These are phyloP conservation scores for Napeogenes inachia DNA, from an alignment of 2,888 invertebrate species.

Conservation along the genomic window DNA sequence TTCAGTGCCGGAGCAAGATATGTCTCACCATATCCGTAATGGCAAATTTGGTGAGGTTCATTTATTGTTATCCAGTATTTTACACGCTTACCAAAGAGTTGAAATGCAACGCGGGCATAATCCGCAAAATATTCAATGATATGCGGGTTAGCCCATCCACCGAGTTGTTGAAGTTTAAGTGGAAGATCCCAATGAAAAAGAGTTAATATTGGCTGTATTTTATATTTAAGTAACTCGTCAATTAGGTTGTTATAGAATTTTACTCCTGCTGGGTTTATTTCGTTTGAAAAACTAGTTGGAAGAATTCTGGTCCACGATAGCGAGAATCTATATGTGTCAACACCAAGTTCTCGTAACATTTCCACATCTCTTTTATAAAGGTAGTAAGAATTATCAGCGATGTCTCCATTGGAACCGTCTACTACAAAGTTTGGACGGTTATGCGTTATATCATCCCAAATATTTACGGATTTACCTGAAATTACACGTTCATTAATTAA, in stretches of 20 bases:
- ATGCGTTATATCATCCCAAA: conserved; percentile 23
- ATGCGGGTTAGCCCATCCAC: conserved; percentile 73
- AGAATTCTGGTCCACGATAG: conserved; percentile 81
- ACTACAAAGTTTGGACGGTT: conserved; percentile 9
- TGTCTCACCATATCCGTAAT: conserved; percentile 36
- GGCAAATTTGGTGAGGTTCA: conserved; percentile 53
- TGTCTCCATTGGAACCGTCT: conserved; percentile 62
- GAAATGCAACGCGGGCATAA: conserved; percentile 64
- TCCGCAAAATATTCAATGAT: conserved; percentile 70
- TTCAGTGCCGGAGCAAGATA: conserved; percentile 45
- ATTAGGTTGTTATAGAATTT: conserved; percentile 79
- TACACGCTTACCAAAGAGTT: conserved; percentile 55
- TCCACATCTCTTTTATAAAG: conserved; percentile 74
- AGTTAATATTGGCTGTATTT: conserved; percentile 75
- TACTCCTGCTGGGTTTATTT: conserved; percentile 73
- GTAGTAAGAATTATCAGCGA: conserved; percentile 82
- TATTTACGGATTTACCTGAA: conserved; percentile 19
- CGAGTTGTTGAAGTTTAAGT: conserved; percentile 60
- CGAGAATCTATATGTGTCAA: conserved; percentile 78
- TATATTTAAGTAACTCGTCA: conserved; percentile 67
- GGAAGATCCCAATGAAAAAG: conserved; percentile 78
- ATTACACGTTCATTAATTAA: conserved; percentile 2
- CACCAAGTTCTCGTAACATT: conserved; percentile 58
- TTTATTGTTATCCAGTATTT: conserved; percentile 73
- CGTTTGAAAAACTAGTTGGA: conserved; percentile 73